Evolutionary conservation across 1,140 invertebrate genomes (phyloP).

Genomic region (Dermatophagoides farinae): DNA sequence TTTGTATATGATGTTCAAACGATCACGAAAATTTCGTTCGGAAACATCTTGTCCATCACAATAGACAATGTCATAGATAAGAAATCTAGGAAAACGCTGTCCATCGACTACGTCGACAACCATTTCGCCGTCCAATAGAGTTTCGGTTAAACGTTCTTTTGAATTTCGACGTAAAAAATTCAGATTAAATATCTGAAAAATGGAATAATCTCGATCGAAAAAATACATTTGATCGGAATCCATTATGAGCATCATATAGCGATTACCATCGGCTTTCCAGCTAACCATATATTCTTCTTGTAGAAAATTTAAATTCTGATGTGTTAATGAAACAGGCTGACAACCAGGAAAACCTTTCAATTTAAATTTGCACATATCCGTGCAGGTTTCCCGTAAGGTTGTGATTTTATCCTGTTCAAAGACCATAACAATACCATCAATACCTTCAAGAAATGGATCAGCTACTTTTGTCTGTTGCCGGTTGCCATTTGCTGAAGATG

Average conservation of each 20-base stretch:
- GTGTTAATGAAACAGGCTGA: conserved; percentile 91
- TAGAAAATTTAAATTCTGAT: conserved; percentile 53
- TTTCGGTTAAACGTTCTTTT: conserved; percentile 49
- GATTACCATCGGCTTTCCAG: conserved; percentile 96
- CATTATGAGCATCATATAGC: conserved; percentile 93
- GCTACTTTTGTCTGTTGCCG: conserved; percentile 16
- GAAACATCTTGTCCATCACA: conserved; percentile 59
- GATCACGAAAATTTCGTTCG: conserved; percentile 48
- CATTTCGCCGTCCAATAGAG: conserved; percentile 90
- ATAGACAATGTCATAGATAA: conserved; percentile 85
- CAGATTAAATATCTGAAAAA: conserved; percentile 57
- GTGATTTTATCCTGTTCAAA: conserved; percentile 36
- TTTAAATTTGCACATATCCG: conserved; percentile 57
- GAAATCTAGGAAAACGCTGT: conserved; percentile 52
- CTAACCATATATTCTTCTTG: conserved; percentile 77
- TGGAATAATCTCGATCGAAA: conserved; percentile 79
- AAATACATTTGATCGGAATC: conserved; percentile 66
- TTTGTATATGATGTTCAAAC: conserved; percentile 48
- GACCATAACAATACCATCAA: conserved; percentile 46
- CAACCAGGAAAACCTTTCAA: conserved; percentile 73
- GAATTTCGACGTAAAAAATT: conserved; percentile 51
- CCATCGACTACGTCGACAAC: conserved; percentile 58
- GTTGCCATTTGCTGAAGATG: background rate
- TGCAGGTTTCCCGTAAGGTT: conserved; percentile 50
- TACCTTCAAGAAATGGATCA: conserved; percentile 50